Conservation (phyloP, 2,113 vertebrate genomes). For the Saguinus midas region DNA sequence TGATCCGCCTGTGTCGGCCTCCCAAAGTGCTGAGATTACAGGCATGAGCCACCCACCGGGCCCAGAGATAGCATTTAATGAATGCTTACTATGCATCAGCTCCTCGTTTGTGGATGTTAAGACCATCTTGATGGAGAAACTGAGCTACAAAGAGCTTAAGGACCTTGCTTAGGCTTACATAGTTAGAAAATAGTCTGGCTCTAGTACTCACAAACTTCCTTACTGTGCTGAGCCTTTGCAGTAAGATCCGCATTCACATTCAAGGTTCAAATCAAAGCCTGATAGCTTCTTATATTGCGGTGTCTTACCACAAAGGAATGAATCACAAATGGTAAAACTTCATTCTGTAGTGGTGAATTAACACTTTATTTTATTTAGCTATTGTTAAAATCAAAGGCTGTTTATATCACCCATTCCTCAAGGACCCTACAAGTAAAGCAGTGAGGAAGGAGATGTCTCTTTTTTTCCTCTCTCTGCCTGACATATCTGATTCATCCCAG, state of each 20-base stretch:
- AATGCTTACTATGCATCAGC: not conserved
- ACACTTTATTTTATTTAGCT: not conserved
- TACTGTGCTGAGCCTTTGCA: not conserved
- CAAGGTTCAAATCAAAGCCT: not conserved
- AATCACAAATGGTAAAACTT: not conserved
- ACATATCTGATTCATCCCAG: not conserved
- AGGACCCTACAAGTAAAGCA: not conserved
- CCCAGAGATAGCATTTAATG: not conserved
- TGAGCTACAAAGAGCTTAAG: not conserved
- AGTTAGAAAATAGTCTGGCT: not conserved
- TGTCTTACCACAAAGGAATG: not conserved
- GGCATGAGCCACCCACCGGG: too few relatives aligned
- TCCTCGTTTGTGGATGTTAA: not conserved
- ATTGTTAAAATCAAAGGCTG: not conserved
- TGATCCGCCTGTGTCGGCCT: too few relatives aligned
- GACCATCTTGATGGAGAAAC: not conserved
- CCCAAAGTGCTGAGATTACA: too few relatives aligned
- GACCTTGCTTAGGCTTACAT: not conserved
- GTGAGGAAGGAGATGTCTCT: not conserved
- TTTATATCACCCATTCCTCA: not conserved
- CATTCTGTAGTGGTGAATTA: not conserved
- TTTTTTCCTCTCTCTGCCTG: not conserved
- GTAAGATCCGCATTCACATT: not conserved
- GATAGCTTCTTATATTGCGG: not conserved
- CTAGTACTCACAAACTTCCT: not conserved